Conservation (phyloP, 2,888 invertebrate species). For the Amiota minor region DNA sequence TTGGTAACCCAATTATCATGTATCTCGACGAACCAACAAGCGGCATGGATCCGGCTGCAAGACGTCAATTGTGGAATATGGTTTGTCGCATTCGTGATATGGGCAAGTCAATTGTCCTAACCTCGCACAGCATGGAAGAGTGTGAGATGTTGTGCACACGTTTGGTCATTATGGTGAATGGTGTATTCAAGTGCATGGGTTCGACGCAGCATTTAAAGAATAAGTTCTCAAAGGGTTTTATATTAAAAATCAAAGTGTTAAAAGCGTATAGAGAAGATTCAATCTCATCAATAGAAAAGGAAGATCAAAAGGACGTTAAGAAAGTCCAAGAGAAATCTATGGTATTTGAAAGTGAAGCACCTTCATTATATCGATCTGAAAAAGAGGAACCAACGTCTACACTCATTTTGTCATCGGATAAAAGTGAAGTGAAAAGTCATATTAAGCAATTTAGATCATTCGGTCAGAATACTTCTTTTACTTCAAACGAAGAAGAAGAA, state of each 20-base stretch:
- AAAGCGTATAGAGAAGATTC: conserved; percentile 38
- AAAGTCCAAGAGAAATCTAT: too few relatives aligned
- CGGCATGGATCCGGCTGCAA: conserved; percentile 72
- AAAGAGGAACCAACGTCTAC: neutral
- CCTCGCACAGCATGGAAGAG: conserved; percentile 89
- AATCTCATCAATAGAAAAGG: neutral
- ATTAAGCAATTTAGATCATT: too few relatives aligned
- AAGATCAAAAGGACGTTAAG: neutral
- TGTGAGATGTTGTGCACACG: conserved; percentile 86
- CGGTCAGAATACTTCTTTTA: neutral
- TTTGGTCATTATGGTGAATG: conserved; percentile 86
- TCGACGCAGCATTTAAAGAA: conserved; percentile 82
- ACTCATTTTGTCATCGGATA: too few relatives aligned
- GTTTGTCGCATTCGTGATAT: conserved; percentile 78
- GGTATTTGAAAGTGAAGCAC: too few relatives aligned
- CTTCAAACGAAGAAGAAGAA: neutral
- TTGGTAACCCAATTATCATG: conserved; percentile 79
- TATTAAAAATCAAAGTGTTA: conserved; percentile 73
- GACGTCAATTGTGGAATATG: conserved; percentile 84
- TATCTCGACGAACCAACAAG: conserved; percentile 80
- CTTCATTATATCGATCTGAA: neutral
- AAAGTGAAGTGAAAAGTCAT: too few relatives aligned
- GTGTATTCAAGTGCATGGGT: conserved; percentile 81
- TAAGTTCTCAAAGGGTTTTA: conserved; percentile 75
- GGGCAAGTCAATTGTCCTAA: conserved; percentile 83